phyloP scores from a whole-genome alignment of 2,113 vertebrate species.

The Antennarius striatus region DNA sequence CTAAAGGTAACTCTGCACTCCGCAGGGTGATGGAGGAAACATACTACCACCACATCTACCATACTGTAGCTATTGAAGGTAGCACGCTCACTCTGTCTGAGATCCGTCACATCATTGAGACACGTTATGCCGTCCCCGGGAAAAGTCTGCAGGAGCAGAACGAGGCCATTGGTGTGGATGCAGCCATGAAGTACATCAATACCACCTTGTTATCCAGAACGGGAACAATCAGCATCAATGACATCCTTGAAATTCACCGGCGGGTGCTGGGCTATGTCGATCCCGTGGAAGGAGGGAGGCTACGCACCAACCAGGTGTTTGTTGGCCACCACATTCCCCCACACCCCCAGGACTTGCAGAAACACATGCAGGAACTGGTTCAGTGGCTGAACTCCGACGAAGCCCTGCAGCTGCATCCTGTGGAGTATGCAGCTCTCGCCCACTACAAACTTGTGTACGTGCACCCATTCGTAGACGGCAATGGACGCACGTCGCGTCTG shows the following conservation, averaged over 20 bases:
- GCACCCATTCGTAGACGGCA: slow-evolving; percentile 94
- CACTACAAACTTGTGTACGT: slow-evolving; percentile 98
- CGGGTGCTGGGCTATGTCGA: slow-evolving; percentile 94
- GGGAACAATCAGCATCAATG: slow-evolving; percentile 80
- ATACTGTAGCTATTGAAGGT: slow-evolving; percentile 98
- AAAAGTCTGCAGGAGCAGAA: slow-evolving; percentile 96
- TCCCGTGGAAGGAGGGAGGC: slow-evolving; percentile 90
- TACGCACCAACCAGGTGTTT: slow-evolving; percentile 90
- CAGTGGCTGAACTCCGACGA: slow-evolving; percentile 98
- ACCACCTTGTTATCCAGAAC: slow-evolving; percentile 86
- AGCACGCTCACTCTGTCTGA: slow-evolving; percentile 94
- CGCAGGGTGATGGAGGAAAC: slow-evolving; percentile 95
- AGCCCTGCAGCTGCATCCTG: slow-evolving; percentile 89
- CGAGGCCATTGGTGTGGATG: slow-evolving; percentile 94
- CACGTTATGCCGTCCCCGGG: slow-evolving; percentile 90
- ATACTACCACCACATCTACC: slow-evolving; percentile 98
- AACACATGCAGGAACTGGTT: slow-evolving; percentile 91
- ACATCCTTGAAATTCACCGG: slow-evolving; percentile 92
- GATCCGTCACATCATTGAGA: slow-evolving; percentile 96
- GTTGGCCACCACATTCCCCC: slow-evolving; percentile 96
- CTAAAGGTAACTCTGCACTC: slow-evolving; percentile 92
- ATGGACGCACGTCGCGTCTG: slow-evolving; percentile 90
- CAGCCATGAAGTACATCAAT: slow-evolving; percentile 93
- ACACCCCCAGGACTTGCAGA: slow-evolving; percentile 87
- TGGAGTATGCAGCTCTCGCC: slow-evolving; percentile 91